Base-by-base conservation (phyloP, 2,113 vertebrate genomes). In the Rallus limicola region DNA sequence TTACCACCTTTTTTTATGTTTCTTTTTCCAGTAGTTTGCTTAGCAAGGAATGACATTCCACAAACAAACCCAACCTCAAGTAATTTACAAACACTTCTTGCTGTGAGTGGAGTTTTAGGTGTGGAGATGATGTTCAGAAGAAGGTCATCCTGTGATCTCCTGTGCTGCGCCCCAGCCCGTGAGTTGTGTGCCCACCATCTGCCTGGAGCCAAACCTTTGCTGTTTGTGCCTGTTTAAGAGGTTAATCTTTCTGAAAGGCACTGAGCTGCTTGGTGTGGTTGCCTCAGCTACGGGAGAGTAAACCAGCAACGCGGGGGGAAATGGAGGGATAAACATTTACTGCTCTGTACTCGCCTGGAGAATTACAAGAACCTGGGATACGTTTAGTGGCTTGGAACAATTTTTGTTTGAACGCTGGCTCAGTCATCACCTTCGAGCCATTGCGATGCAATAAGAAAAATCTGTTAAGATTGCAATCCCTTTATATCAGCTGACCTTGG, bases 381-480 rank as follows among this genome's bases (percentile, higher is more conserved):
- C 26, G 4, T 96, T 93, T 82, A 63, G 93, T 71, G 86, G 70
- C 75, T 74, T 85, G 82, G 81, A 95, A 87, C 70, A 92, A 42
- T 88, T 95, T 92, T 76, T 75, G 52, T 75, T 92, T 90, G 79
- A 77, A 34, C 0, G 2, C n/a, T 59, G 56, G 16, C 70, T 93
- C 0, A 3, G 44, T 91, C 11, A 2, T 85, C 53, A 90, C 85
- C 67, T 90, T 90, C 46, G 31, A 82, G 28, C 31, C 40, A 38
- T 55, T 85, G 58, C 44, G 44, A 4, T 85, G 53, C 70, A 84
- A 3, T 78, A 81, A 82, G 56, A 76, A 90, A 91, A 92, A 91
- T 65, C 70, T 75, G 46, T 65, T 81, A 74, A 78, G 60, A n/a
- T 71, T 77, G 44, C 50, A 59, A 62, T 69, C n/a, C 52, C 18